phyloP scores from a whole-genome alignment of 2,797 vertebrate genomes.

The Semotilus atromaculatus region DNA sequence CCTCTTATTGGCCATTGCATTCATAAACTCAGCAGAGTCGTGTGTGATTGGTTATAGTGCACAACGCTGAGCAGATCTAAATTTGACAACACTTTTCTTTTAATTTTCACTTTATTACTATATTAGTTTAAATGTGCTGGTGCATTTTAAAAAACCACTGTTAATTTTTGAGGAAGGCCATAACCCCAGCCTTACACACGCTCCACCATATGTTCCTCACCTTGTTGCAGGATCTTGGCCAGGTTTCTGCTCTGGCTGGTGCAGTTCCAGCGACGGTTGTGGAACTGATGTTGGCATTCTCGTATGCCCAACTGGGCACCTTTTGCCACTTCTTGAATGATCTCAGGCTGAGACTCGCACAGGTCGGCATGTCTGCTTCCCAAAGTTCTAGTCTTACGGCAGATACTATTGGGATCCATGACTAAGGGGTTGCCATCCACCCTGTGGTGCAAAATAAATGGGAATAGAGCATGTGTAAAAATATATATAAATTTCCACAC shows the following conservation, averaged over 20 bases:
- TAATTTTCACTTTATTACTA: background rate
- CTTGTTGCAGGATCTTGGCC: conserved; percentile 86
- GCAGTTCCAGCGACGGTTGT: conserved; percentile 86
- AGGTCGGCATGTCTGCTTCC: conserved; percentile 81
- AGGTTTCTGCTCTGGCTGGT: conserved; percentile 87
- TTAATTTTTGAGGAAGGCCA: no score
- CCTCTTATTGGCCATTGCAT: no score
- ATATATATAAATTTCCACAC: background rate
- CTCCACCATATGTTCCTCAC: conserved; percentile 66
- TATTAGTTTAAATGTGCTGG: no score
- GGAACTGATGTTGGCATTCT: conserved; percentile 88
- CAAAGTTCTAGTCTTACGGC: conserved; percentile 82
- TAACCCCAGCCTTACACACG: no score
- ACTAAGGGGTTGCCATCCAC: conserved; percentile 85
- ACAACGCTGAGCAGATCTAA: no score
- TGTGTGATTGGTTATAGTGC: no score
- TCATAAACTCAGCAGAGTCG: no score
- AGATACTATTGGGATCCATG: conserved; percentile 89
- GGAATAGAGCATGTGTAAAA: background rate
- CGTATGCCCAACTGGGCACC: conserved; percentile 84
- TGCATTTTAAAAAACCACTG: no score
- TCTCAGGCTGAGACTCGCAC: conserved; percentile 86
- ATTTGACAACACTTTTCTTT: no score
- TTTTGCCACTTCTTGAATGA: conserved; percentile 84
- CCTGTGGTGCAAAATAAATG: conserved; percentile 69